phyloP scores from a whole-genome alignment of 2,888 invertebrate genomes.

The Eupelmus urozonus region DNA sequence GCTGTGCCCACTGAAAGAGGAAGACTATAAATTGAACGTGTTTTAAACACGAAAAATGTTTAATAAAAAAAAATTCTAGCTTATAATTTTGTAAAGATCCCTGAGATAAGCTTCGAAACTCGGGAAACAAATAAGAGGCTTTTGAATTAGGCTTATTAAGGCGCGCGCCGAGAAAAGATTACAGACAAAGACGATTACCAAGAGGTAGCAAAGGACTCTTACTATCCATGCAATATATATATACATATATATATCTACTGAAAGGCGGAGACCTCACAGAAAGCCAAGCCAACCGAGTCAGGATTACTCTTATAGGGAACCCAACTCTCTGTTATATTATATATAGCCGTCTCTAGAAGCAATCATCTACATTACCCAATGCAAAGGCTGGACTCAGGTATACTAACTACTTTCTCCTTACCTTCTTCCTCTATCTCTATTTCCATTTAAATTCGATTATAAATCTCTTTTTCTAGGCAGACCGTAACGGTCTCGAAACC shows the following conservation, averaged over 20 bases:
- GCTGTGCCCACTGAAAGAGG: too few relatives aligned
- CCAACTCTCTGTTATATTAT: conserved; percentile 17
- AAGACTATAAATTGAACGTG: neutral
- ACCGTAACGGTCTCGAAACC: neutral
- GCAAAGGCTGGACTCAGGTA: conserved; percentile 8
- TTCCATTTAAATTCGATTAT: conserved; percentile 41
- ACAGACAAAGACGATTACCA: conserved; percentile 43
- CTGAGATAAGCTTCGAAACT: neutral
- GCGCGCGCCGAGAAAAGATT: conserved; percentile 16
- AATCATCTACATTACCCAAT: neutral
- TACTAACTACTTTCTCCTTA: conserved; percentile 2
- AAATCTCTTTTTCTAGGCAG: conserved; percentile 19
- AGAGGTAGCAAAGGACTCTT: neutral
- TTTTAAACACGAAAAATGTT: neutral
- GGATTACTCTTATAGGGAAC: conserved; percentile 29
- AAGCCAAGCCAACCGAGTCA: conserved; percentile 14
- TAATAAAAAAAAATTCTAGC: neutral
- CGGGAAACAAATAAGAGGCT: conserved; percentile 22
- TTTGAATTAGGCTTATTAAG: conserved; percentile 34
- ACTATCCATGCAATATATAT: neutral
- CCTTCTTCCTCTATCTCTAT: conserved; percentile 15
- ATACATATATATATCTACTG: neutral
- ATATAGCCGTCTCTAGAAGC: conserved; percentile 10
- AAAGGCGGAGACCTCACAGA: conserved; percentile 12
- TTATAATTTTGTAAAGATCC: neutral